Conservation (phyloP, 2,888 invertebrate species). For the Stenotaenia linearis region DNA sequence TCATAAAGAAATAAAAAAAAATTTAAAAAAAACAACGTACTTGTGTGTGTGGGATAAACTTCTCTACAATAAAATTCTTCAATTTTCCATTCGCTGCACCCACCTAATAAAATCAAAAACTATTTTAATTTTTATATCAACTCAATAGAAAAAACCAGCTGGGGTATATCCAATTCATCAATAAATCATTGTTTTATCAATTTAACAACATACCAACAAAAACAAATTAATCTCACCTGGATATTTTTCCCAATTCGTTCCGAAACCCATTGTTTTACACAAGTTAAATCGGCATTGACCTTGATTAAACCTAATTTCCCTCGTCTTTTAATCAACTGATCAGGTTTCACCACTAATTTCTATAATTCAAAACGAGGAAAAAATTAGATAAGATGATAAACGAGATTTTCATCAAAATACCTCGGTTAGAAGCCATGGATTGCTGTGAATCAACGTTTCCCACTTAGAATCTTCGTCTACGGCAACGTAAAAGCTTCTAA, state of each 20-base stretch:
- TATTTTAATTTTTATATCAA: too few species aligned
- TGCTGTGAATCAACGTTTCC: constrained; percentile 63
- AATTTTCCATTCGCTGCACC: constrained; percentile 84
- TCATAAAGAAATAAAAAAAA: neutral
- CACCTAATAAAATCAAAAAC: constrained; percentile 54
- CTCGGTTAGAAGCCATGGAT: constrained; percentile 71
- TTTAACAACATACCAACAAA: neutral
- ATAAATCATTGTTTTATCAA: neutral
- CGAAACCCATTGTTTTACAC: constrained; percentile 77
- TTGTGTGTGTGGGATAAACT: constrained; percentile 83
- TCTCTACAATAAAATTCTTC: constrained; percentile 92
- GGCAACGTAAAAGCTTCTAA: constrained; percentile 72
- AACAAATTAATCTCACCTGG: constrained; percentile 51
- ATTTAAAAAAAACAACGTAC: constrained; percentile 51
- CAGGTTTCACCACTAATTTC: constrained; percentile 96
- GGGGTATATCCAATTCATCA: too few species aligned
- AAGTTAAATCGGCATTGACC: constrained; percentile 75
- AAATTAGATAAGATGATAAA: neutral
- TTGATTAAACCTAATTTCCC: constrained; percentile 96
- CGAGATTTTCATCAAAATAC: too few species aligned
- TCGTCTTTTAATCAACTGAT: constrained; percentile 95
- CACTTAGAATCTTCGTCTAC: constrained; percentile 73
- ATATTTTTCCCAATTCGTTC: constrained; percentile 80
- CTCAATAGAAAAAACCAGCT: too few species aligned
- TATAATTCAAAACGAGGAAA: constrained; percentile 45